Evolutionary conservation across 2,113 vertebrate species (phyloP).

Genomic region (Brachionichthys hirsutus): DNA sequence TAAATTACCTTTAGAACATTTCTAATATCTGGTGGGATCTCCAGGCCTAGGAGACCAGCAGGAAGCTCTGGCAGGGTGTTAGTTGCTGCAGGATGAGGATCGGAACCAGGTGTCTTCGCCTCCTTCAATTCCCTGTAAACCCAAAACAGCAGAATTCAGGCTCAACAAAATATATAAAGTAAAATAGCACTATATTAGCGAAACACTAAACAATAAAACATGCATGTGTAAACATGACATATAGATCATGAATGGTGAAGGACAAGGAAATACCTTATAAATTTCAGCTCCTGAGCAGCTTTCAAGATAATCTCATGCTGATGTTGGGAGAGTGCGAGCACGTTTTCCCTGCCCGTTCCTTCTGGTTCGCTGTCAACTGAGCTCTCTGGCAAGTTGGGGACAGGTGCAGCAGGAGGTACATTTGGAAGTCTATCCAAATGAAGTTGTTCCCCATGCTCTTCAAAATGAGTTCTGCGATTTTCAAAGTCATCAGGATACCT

Average conservation of each 20-base stretch:
- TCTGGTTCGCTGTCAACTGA: slow-evolving; percentile 76
- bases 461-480: slow-evolving; percentile 75
- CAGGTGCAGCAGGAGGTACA: slow-evolving; percentile 49
- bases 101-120: slow-evolving; percentile 48
- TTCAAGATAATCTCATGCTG: slow-evolving; percentile 99
- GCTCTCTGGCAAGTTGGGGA: slow-evolving; percentile 72
- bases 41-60: slow-evolving; percentile 76
- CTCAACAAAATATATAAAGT: too few species aligned
- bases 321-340: slow-evolving; percentile 95
- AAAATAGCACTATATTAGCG: too few species aligned
- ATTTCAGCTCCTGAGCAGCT: slow-evolving; percentile 97
- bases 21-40: slow-evolving; percentile 77
- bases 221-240: not conserved
- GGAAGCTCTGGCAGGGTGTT: slow-evolving; percentile 66
- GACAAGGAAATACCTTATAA: slow-evolving; percentile 85
- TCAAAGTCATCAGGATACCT: slow-evolving; percentile 59
- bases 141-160: not conserved
- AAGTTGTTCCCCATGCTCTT: slow-evolving; percentile 69
- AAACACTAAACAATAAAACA: too few species aligned
- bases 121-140: slow-evolving; percentile 74
- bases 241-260: not conserved
- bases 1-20: slow-evolving; percentile 74
- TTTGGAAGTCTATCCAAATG: slow-evolving; percentile 48
- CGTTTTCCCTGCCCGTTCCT: slow-evolving; percentile 67
- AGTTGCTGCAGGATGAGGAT: slow-evolving; percentile 41